These are phyloP conservation scores for Pipistrellus nathusii DNA, from an alignment of 2,797 vertebrate species.

Conservation along the genomic window DNA sequence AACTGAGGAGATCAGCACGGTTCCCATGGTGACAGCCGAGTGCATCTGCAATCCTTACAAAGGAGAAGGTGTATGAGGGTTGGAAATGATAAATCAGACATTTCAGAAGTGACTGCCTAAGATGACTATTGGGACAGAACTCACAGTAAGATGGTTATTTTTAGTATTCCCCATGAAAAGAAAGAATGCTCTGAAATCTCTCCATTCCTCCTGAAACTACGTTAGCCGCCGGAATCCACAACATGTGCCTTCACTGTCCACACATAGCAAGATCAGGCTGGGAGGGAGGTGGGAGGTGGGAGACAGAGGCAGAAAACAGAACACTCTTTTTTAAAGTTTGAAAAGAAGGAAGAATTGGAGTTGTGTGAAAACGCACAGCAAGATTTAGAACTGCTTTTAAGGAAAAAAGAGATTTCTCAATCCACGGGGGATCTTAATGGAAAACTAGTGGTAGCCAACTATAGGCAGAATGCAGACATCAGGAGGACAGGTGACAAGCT, in stretches of 20 bases:
- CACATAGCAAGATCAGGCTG: neutral
- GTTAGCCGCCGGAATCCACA: neutral
- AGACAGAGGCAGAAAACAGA: neutral
- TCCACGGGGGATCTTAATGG: neutral
- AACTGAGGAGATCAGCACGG: conserved; percentile 69
- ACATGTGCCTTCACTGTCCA: neutral
- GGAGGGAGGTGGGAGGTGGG: neutral
- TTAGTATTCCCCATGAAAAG: conserved; percentile 21
- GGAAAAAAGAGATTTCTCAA: neutral
- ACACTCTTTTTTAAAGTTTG: neutral
- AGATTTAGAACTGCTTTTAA: neutral
- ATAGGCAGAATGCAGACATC: neutral
- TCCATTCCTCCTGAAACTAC: neutral
- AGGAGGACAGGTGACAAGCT: neutral
- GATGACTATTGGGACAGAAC: neutral
- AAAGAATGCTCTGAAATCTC: neutral
- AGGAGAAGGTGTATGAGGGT: neutral
- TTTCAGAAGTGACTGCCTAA: neutral
- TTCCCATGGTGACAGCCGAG: conserved; percentile 83
- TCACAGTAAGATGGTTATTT: neutral
- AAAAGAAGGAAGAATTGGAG: neutral
- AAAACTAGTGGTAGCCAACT: neutral
- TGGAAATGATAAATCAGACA: conserved; percentile 29
- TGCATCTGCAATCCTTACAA: conserved; percentile 61
- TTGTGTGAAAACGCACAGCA: neutral